A percentile compares a stretch with the other conserved stretches of the same genome.
Evolutionary conservation across 2,797 vertebrate species (phyloP).

Genomic region (Numenius phaeopus): DNA sequence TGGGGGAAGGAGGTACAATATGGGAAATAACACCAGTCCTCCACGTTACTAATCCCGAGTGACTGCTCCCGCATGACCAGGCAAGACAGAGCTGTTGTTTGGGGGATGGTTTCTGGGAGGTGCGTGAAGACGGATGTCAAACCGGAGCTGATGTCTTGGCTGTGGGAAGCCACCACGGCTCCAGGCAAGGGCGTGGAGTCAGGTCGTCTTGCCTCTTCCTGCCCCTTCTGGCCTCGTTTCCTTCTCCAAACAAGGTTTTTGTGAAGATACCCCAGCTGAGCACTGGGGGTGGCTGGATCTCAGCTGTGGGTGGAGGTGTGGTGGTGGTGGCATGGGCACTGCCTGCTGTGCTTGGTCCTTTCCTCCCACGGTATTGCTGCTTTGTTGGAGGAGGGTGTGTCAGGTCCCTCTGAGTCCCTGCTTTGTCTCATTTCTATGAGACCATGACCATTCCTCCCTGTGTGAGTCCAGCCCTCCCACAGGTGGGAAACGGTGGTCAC

Average conservation of each 20-base stretch:
- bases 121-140: background rate
- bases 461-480: background rate
- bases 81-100: background rate
- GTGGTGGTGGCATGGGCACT: background rate
- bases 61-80: background rate
- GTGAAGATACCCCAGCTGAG: background rate
- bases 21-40: background rate
- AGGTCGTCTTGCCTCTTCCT: constrained; percentile 26
- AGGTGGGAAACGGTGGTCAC: background rate
- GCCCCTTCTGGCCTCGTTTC: background rate
- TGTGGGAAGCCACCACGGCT: background rate
- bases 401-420: background rate
- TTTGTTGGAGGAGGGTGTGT: background rate
- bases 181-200: constrained; percentile 15
- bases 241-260: background rate
- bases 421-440: fast-evolving
- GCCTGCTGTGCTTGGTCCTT: background rate
- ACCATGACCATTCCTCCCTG: fast-evolving
- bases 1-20: background rate
- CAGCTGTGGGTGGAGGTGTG: background rate
- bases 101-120: background rate
- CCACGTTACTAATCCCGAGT: background rate
- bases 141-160: background rate
- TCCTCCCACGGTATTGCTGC: fast-evolving
- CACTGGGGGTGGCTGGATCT: background rate